Conservation (phyloP, 2,888 invertebrate genomes). For the Mythimna vitellina region DNA sequence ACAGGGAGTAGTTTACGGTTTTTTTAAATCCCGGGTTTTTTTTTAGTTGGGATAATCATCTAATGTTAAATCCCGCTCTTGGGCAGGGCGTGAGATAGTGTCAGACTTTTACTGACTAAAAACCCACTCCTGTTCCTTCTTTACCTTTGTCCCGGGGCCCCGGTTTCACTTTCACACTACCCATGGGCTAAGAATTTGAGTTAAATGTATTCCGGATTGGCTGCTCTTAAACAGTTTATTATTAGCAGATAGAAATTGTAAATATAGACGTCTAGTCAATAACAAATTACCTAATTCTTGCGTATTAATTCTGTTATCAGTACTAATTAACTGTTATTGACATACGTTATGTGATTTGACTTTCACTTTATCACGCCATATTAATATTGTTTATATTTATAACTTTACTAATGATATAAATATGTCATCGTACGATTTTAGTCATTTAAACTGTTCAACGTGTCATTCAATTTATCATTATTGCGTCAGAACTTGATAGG, state of each 20-base stretch:
- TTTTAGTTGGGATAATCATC: too few species aligned
- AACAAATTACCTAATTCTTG: constrained; percentile 10
- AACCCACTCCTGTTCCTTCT: too few species aligned
- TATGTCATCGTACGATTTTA: constrained; percentile 28
- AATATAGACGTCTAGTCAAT: constrained; percentile 9
- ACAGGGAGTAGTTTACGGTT: too few species aligned
- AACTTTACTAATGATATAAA: constrained; percentile 11
- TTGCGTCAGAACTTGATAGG: constrained; percentile 4
- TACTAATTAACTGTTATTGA: constrained; percentile 7
- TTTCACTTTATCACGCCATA: constrained; percentile 43
- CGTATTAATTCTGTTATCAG: constrained; percentile 19
- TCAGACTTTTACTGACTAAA: too few species aligned
- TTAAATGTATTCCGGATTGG: too few species aligned
- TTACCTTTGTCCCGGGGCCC: too few species aligned
- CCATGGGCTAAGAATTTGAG: too few species aligned
- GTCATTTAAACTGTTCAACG: background rate
- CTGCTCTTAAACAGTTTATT: background rate
- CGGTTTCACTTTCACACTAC: too few species aligned
- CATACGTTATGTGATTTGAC: constrained; percentile 15
- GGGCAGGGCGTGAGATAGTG: too few species aligned
- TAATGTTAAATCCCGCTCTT: too few species aligned
- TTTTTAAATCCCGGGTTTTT: too few species aligned
- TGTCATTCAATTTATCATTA: background rate
- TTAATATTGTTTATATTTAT: constrained; percentile 41
- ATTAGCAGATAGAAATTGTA: background rate